Evolutionary conservation across 1,140 invertebrate genomes (phyloP), one percentile per base, ranked within the genome.

Genomic region (Antheraea mylitta): DNA sequence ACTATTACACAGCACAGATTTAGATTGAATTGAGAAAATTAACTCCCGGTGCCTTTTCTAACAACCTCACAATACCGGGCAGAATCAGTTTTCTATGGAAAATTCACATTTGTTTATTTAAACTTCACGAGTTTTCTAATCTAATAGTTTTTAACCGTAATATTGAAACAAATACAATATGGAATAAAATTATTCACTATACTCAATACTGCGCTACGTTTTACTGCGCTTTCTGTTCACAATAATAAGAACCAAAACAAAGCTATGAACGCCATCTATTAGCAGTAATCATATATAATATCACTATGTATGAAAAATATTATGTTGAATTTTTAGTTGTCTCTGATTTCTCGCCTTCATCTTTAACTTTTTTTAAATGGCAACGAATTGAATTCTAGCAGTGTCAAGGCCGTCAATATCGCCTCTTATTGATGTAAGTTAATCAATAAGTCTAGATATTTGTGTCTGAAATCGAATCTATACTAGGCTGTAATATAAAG

Each of bases 181-280:
- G 11, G 11, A 16, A 16, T 53, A 53, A 13, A 11, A 16, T 53
- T 7, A 53, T 53, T 53, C 16, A 16, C 16, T 11, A 42, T 42
- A 10, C 3, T 11, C 7, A 48, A 7, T 13, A 53, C 45, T 13
- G 45, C 45, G 45, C 45, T 0, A 53, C 45, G 7, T 53, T 53
- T 53, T 53, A 13, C 45, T 53, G 45, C 45, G 45, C 11, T 53
- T 53, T 53, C 38, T 53, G 45, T n/a, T 53, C 45, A 4, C 1
- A 53, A 53, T n/a, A 6, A 53, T 53, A 4, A n/a, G 16, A 53
- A 53, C 11, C 45, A 53, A 53, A 53, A 53, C 45, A 53, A 75
- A 70, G 65, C 61, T 66, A 22, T 38, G 64, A 83, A 42, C 71
- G 79, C 79, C 81, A 83, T 83, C 81, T 83, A 74, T 66, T 65